Base-by-base conservation (phyloP, 2,113 vertebrate species). In the Phylloscopus trochiloides region DNA sequence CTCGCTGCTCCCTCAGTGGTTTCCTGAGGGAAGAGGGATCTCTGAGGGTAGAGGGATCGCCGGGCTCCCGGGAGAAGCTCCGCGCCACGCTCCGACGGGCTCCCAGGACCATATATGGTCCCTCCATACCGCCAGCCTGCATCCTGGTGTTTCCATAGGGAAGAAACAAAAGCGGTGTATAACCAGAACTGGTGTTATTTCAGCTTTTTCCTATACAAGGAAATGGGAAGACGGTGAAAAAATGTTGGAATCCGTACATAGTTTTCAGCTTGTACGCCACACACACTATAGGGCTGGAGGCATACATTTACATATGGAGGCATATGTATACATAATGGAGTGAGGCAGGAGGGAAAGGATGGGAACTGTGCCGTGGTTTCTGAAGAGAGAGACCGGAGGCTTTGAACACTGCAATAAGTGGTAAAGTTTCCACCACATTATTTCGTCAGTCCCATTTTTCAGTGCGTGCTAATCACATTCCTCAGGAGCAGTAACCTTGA, bases 1-100 rank as follows among this genome's bases (percentile, higher is more conserved):
- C 38, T 82, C 54, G 77, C 40, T 5, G 91, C 40, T 94, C 75
- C 72, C 94, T 90, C 93, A 17, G 92, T 58, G 88, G 29, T 86
- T 95, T 89, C 96, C 91, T 95, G 96, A 92, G 45, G 85, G 68
- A 3, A 66, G 61, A 14, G 24, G 40, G 29, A 10, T 78, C 40
- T 86, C 83, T 86, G 92, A 84, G 55, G 76, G 79, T 32, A 88
- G 42, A 62, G 88, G 6, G 17, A 17, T 47, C 61, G 14, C 62
- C 20, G n/a, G 6, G 40, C 54, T 75, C 54, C 19, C 36, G 34
- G 63, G 32, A 45, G 15, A 14, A 25, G 54, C 12, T 71, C 32
- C 3, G 21, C 7, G 75, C 20, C 2, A 0, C 3, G 52, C 48
- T 65, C 36, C 9, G 2, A 2, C 18, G 8, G n/a, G 12, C 32